These are phyloP conservation scores for Phalera bucephala DNA, from an alignment of 2,888 invertebrate genomes.

Conservation along the genomic window DNA sequence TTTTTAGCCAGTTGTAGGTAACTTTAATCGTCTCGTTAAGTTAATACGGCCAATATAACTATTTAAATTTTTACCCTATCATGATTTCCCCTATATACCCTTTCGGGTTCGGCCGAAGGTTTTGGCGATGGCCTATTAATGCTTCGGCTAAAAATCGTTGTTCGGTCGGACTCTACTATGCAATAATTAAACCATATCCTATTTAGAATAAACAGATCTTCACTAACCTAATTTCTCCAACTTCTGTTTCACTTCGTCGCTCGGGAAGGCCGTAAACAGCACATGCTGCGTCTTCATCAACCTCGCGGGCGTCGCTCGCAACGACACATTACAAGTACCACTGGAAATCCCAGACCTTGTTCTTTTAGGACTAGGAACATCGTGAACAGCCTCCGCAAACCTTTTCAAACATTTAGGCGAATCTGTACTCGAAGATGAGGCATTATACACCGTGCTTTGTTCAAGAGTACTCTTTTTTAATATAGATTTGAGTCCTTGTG, in stretches of 20 bases:
- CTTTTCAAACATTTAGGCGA: conserved; percentile 50
- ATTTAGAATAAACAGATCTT: not conserved
- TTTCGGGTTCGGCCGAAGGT: no score
- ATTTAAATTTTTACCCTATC: no score
- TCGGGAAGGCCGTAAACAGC: conserved; percentile 65
- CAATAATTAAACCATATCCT: no score
- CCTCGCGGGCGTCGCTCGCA: conserved; percentile 46
- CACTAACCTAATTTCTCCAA: conserved; percentile 65
- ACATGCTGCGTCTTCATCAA: conserved; percentile 48
- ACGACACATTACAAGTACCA: conserved; percentile 21
- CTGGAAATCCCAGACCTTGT: conserved; percentile 26
- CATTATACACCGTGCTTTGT: conserved; percentile 56
- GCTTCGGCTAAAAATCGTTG: no score
- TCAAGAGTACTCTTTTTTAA: conserved; percentile 39
- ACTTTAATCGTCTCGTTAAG: no score
- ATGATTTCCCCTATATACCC: no score
- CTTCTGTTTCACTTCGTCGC: conserved; percentile 51
- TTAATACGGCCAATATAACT: no score
- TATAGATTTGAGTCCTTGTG: conserved; percentile 29
- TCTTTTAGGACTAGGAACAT: conserved; percentile 48
- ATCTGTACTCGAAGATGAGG: conserved; percentile 50
- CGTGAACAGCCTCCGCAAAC: conserved; percentile 32
- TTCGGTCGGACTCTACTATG: no score
- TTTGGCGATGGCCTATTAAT: no score
- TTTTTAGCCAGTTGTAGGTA: no score